Percentiles rank a stretch among this genome's conserved stretches.
Evolutionary conservation across 2,888 invertebrate genomes (phyloP).

Genomic region (Achlya flavicornis): DNA sequence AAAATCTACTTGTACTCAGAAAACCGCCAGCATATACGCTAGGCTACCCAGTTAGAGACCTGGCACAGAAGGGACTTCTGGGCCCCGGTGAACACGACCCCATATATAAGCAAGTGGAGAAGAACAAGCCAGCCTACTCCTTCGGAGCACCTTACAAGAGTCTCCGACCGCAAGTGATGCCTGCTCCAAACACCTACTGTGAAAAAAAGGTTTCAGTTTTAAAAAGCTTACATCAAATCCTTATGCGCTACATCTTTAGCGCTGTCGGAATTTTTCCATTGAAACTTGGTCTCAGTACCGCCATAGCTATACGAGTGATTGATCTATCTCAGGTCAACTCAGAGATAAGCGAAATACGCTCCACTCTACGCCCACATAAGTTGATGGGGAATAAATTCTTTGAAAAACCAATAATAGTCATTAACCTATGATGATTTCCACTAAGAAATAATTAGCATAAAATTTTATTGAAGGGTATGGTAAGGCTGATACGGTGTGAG

Average conservation of each 20-base stretch:
- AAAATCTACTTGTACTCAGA: slow-evolving; percentile 33
- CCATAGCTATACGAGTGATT: slow-evolving; percentile 1
- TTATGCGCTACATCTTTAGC: background rate
- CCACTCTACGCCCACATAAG: background rate
- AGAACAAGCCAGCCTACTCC: slow-evolving; percentile 57
- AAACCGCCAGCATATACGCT: slow-evolving; percentile 59
- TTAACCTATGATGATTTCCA: background rate
- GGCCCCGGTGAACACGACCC: slow-evolving; percentile 68
- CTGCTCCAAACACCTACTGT: slow-evolving; percentile 68
- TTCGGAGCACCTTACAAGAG: slow-evolving; percentile 52
- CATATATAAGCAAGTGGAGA: slow-evolving; percentile 55
- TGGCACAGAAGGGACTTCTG: slow-evolving; percentile 40
- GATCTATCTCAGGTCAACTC: slow-evolving; percentile 5
- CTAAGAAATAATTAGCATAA: no score
- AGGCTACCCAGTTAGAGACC: slow-evolving; percentile 30
- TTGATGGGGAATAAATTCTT: background rate
- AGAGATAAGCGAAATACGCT: slow-evolving; percentile 4
- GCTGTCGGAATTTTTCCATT: background rate
- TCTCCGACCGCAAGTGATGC: slow-evolving; percentile 34
- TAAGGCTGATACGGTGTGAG: no score
- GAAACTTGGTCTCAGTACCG: background rate
- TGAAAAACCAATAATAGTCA: slow-evolving; percentile 2
- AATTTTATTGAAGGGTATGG: no score
- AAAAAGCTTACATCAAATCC: background rate
- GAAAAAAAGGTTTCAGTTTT: slow-evolving; percentile 60